Evolutionary conservation across 1,140 invertebrate species (phyloP).

Genomic region (Heliconius nattereri): DNA sequence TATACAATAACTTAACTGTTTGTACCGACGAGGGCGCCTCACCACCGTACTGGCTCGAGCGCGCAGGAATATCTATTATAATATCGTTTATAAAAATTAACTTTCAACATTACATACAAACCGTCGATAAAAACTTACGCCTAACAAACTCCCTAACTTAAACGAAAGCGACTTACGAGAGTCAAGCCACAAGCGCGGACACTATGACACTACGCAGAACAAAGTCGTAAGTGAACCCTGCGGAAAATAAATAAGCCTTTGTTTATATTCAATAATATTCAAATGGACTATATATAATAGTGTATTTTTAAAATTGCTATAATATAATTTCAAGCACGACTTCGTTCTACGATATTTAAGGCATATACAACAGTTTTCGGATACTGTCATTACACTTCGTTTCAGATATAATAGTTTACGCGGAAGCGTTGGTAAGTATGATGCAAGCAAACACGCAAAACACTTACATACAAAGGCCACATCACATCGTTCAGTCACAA

Average conservation of each 20-base stretch:
- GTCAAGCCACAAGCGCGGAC: conserved; percentile 59
- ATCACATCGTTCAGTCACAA: conserved; percentile 80
- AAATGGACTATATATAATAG: conserved; percentile 13
- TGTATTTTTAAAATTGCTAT: not conserved
- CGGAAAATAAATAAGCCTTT: conserved; percentile 13
- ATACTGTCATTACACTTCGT: not conserved
- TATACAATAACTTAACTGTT: conserved; percentile 69
- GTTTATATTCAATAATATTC: not conserved
- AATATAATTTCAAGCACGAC: conserved; percentile 11
- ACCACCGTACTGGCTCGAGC: conserved; percentile 60
- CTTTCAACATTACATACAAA: conserved; percentile 74
- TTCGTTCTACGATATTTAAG: conserved; percentile 17
- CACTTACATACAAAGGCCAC: conserved; percentile 79
- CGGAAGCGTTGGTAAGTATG: conserved; percentile 49
- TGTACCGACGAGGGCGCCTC: conserved; percentile 74
- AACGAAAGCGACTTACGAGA: conserved; percentile 61
- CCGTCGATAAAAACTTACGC: conserved; percentile 77
- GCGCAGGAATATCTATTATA: conserved; percentile 66
- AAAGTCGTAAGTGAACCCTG: conserved; percentile 3
- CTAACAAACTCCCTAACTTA: conserved; percentile 70
- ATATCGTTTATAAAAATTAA: conserved; percentile 64
- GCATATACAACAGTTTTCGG: conserved; percentile 10
- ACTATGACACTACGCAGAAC: conserved; percentile 50
- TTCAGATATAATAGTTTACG: conserved; percentile 44
- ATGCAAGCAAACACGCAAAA: conserved; percentile 72